Evolutionary conservation across 2,888 invertebrate genomes (phyloP).

Genomic region (Orthosia cruda): DNA sequence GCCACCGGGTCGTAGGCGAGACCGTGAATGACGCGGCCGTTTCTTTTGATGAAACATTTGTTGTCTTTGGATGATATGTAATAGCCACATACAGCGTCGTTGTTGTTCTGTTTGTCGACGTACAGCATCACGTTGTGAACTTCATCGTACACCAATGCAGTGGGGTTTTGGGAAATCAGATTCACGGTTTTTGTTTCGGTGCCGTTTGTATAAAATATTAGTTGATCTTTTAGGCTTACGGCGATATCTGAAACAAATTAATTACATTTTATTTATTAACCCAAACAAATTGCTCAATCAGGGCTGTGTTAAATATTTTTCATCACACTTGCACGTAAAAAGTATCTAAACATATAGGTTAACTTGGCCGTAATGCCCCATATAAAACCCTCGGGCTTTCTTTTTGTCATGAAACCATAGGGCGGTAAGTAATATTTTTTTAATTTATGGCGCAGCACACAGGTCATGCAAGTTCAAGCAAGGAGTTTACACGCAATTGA

Average conservation of each 20-base stretch:
- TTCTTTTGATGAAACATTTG: constrained; percentile 87
- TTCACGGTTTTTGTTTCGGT: constrained; percentile 71
- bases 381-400: no score
- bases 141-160: constrained; percentile 91
- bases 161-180: background rate
- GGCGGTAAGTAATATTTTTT: no score
- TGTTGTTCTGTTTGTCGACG: constrained; percentile 93
- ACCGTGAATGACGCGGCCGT: constrained; percentile 93
- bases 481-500: no score
- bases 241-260: constrained; percentile 93
- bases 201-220: constrained; percentile 92
- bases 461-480: no score
- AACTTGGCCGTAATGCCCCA: no score
- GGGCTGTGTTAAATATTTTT: no score
- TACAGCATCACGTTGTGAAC: constrained; percentile 93
- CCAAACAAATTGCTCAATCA: no score
- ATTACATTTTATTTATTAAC: background rate
- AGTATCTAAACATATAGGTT: no score
- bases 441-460: no score
- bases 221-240: constrained; percentile 93
- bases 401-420: no score
- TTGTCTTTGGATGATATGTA: constrained; percentile 82
- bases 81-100: constrained; percentile 93
- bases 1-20: constrained; percentile 95
- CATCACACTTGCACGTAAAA: no score